These are phyloP conservation scores for Nowickia ferox DNA, from an alignment of 2,888 invertebrate species.

Conservation along the genomic window DNA sequence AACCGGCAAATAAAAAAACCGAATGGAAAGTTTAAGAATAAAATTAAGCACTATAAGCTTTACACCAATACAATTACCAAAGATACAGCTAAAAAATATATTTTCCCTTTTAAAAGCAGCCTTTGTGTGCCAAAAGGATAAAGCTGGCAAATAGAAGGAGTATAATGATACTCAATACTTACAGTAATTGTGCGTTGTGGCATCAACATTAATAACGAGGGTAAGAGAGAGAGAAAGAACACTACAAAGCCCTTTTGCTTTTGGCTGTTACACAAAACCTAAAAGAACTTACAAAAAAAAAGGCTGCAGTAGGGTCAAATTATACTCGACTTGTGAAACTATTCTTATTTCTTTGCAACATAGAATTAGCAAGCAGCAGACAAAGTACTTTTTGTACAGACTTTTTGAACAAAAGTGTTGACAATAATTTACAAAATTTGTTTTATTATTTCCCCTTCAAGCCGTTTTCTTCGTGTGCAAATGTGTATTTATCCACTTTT, in stretches of 20 bases:
- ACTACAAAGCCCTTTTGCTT: slow-evolving; percentile 23
- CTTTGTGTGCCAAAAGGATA: slow-evolving; percentile 43
- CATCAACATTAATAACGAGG: background rate
- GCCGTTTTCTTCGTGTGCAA: background rate
- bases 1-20: background rate
- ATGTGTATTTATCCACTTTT: background rate
- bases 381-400: no score
- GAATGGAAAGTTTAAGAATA: slow-evolving; percentile 27
- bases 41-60: slow-evolving; percentile 40
- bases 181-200: slow-evolving; percentile 1
- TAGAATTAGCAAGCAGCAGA: no score
- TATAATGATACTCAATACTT: slow-evolving; percentile 43
- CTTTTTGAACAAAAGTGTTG: slow-evolving; percentile 60
- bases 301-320: slow-evolving; percentile 7
- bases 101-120: slow-evolving; percentile 5
- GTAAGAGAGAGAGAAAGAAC: slow-evolving; percentile 1
- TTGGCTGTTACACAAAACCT: slow-evolving; percentile 14
- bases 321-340: slow-evolving; percentile 1
- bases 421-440: slow-evolving; percentile 69
- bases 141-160: slow-evolving; percentile 22
- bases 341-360: background rate
- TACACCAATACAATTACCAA: background rate
- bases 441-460: slow-evolving; percentile 63
- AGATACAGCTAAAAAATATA: slow-evolving; percentile 12
- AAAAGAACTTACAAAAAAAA: slow-evolving; percentile 30